These are phyloP conservation scores for Asbolus verrucosus DNA, from an alignment of 1,140 invertebrate genomes.

Conservation along the genomic window DNA sequence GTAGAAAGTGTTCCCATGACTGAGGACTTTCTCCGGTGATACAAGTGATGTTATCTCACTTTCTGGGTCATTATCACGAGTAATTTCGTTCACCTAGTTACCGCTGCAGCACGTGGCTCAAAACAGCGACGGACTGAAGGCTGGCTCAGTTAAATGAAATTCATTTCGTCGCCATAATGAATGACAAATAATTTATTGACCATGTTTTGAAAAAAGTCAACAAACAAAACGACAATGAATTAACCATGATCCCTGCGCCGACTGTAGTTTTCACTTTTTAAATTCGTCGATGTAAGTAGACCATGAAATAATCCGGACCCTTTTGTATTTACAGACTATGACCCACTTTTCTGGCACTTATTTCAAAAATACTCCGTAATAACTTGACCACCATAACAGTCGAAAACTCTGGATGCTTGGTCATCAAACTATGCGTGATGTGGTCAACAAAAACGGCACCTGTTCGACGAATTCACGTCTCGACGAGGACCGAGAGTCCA, in stretches of 20 bases:
- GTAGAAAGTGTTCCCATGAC: conserved; percentile 14
- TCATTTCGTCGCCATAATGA: no score
- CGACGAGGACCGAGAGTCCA: no score
- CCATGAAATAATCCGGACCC: conserved; percentile 44
- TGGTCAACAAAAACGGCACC: no score
- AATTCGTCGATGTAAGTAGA: conserved; percentile 34
- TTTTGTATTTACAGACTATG: conserved; percentile 13
- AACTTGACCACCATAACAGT: no score
- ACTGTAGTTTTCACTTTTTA: conserved; percentile 40
- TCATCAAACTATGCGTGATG: no score
- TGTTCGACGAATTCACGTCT: no score
- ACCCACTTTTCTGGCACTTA: conserved; percentile 37
- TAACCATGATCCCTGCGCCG: not conserved
- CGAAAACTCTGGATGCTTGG: no score
- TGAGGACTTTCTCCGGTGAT: conserved; percentile 35
- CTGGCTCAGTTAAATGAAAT: no score
- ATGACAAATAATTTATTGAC: no score
- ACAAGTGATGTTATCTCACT: conserved; percentile 23
- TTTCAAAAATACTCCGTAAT: not conserved
- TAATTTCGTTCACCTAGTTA: conserved; percentile 10
- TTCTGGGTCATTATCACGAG: conserved; percentile 36
- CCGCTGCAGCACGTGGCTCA: not conserved
- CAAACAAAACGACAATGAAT: not conserved
- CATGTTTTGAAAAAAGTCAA: not conserved
- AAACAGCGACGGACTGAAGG: no score